Base-by-base conservation (phyloP, 2,113 vertebrate species). In the Cnemophilus loriae region DNA sequence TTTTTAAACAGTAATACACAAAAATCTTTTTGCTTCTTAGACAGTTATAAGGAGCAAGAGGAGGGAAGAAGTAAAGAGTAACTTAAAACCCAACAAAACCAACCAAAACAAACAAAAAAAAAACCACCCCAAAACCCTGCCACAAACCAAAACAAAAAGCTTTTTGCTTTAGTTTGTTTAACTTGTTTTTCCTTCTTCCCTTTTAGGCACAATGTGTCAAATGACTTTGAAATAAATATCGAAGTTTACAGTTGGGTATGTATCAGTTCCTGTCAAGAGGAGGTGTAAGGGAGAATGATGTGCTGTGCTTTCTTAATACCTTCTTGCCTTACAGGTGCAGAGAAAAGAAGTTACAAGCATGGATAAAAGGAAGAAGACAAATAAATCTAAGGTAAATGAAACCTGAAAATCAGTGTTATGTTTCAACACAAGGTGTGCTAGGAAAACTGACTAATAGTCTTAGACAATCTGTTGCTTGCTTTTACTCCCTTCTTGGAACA, bases 171-270 rank as follows among this genome's bases (percentile, higher is more conserved):
- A 30, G 26, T 64, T 24, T 69, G 18, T 88, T 78, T 74, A 80
- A 85, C 21, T 44, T 57, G 2, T 74, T 87, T 81, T 90, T 57
- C 1, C 30, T 65, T 94, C 42, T 73, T 84, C 63, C 46, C 59
- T 97, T 97, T 52, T 94, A 99, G 99, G 96, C 97, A 98, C 1
- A 97, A 99, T 87, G 99, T 99, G 23, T 98, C 98, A 86, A 99
- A 98, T 97, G 98, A 99, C 97, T 99, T 99, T 98, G 98, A 98
- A 95, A 98, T 99, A 95, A 98, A 98, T 67, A 78, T 99, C 94
- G 98, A 99, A 95, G 98, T 99, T 22, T 99, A 99, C 94, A 98
- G 98, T 71, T 97, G 99, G 98, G 99, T 99, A 98, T 97, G 99
- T 98, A 96, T 63, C n/a, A 56, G 33, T 53, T 84, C 10, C 37